Base-by-base conservation (phyloP, 1,140 invertebrate species). In the Temnothorax curvispinosus region DNA sequence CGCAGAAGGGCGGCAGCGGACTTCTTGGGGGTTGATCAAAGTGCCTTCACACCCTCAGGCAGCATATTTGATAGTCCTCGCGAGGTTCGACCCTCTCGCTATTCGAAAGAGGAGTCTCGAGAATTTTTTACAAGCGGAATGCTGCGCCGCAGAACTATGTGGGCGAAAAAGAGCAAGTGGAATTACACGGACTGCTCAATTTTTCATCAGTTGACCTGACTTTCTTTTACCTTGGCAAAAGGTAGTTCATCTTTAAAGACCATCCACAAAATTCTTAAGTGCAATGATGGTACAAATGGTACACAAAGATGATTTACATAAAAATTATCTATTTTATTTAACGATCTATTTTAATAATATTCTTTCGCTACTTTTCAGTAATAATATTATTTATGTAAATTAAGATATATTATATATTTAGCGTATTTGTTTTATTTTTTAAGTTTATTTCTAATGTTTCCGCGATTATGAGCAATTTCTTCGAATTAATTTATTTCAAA, bases 11-110 rank as follows among this genome's bases (percentile, higher is more conserved):
- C 72, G 91, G 64, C 75, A 69, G 65, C n/a, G 75, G 87, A 72
- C 82, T 89, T 82, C 87, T 88, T 88, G 15, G 88, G 89, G 90
- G 88, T 89, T 93, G 93, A 94, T 94, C 93, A 94, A 94, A 94
- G 93, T 93, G 93, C 93, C 91, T 93, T 94, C 90, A 92, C 93
- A 94, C 93, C 93, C 93, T 85, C 92, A 77, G 92, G 93, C 93
- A 92, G 89, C 89, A 93, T 94, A 94, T 94, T 94, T 93, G 93
- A 93, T 94, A 93, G 93, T 90, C 90, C 85, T 58, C 32, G 32
- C 71, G 74, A 86, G 67, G 60, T 86, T 86, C 74, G 47, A 85
- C 85, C 58, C 58, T 81, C 56, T 86, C 87, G 87, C 32, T 60
- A 47, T 47, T 67, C 76, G 1, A 27, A 67, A 60, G 65, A 87